Base-by-base conservation (phyloP, 64 coral and sea anemone species). In the Stylophora pistillata region DNA sequence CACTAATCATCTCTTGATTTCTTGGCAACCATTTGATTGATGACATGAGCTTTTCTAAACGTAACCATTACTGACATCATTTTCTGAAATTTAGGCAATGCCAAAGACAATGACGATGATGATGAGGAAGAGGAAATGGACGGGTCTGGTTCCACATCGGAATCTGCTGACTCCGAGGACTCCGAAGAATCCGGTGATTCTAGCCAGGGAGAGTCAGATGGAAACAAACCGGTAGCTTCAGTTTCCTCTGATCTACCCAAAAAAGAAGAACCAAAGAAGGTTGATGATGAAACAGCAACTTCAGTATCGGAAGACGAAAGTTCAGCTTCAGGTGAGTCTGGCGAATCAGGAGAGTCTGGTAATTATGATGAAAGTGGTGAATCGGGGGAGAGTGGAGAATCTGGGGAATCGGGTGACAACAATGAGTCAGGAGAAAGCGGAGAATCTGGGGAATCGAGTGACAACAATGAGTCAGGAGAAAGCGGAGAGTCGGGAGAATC, bases 61-160 rank as follows among this genome's bases (percentile, higher is more conserved):
- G 37, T 47, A 47, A 47, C 37, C 37, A 47, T 47, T 6, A 53
- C 4, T 23, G 1, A 4, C 21, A 18, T 52, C 20, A 53, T 47
- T 52, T 76, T 21, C 73, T 21, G 17, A 10, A 18, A 54, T 76
- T 76, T 21, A 84, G 80, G 21, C 52, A 34, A 65, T 70, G n/a
- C 47, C 21, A 84, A 11, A 53, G 60, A 54, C 66, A 62, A 84
- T 84, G 23, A 25, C 2, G 88, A 88, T 13, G 47, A 74, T 13
- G 47, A 74, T n/a, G 88, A 96, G 26, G 76, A 90, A 16, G 95
- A 96, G 14, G 91, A 93, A 29, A 96, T 96, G 95, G 95, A 96
- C 74, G 95, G 95, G 9, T 96, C 95, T 23, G 95, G 95, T 6
- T 96, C 95, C 14, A 90, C 95, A 20, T 96, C 95, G 58, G 95